Conservation (phyloP, 2,888 invertebrate genomes). For the Cotesia congregata region DNA sequence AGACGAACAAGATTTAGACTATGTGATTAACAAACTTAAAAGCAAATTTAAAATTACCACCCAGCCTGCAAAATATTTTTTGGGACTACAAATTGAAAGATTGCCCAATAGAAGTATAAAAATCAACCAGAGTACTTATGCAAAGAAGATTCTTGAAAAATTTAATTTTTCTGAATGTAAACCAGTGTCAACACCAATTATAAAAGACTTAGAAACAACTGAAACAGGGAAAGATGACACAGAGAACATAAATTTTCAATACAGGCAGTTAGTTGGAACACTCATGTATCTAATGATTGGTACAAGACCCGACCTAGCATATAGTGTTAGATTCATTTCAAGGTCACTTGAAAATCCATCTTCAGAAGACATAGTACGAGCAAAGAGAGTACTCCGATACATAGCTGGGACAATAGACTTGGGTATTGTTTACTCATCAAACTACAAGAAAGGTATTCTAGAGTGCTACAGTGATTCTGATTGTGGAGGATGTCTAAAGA, state of each 20-base stretch:
- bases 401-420: not conserved
- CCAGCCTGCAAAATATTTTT: not conserved
- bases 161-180: not conserved
- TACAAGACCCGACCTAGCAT: not conserved
- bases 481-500: not conserved
- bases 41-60: not conserved
- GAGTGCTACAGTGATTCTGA: not conserved
- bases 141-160: not conserved
- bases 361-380: not conserved
- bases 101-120: not conserved
- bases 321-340: not conserved
- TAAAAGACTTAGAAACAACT: not conserved
- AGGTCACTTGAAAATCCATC: not conserved
- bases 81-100: not conserved
- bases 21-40: not conserved
- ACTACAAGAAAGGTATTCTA: not conserved
- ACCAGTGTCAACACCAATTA: not conserved
- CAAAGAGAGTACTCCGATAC: not conserved
- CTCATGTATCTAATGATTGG: not conserved
- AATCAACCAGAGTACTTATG: not conserved
- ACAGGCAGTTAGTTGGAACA: not conserved
- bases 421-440: not conserved
- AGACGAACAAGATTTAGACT: no score
- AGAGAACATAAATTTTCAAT: no score
- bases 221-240: not conserved